Evolutionary conservation across 2,797 vertebrate species (phyloP), one percentile per base, ranked within the genome.

Genomic region (Myotis planiceps): DNA sequence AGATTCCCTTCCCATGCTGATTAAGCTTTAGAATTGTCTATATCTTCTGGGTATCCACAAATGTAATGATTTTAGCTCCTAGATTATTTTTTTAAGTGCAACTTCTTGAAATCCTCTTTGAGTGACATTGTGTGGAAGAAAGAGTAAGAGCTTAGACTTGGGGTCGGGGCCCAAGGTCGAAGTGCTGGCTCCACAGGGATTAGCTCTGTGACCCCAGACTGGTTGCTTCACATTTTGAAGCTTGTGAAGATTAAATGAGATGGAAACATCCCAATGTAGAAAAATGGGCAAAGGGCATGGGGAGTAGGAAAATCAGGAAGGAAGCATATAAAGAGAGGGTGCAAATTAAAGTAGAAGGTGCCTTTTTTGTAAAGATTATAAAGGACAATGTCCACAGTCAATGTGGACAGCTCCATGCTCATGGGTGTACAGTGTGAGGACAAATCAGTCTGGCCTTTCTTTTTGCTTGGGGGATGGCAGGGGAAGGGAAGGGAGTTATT

Each of bases 171-270:
- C 49, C 87, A 75, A 60, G 88, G 69, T 92, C 79, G 69, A 80
- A 65, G 51, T 32, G 25, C 53, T 55, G 63, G 32, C 27, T 89
- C n/a, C 18, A 66, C 60, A 1, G 0, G 45, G 55, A 75, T 90
- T 95, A 90, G 82, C 32, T 96, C 47, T 90, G 15, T 90, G 53
- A 45, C 34, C 74, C 92, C 74, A 91, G 68, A 80, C 3, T 83
- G 32, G 76, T 42, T 78, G 58, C 37, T 95, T 90, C 49, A 71
- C 13, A 15, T 58, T 78, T 93, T 94, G 80, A 23, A 95, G 65
- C 45, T 88, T 82, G 60, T 55, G 19, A 60, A 71, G 32, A 49
- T 85, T 83, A 79, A 91, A 60, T 49, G 92, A 80, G 39, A n/a
- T 47, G 81, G 79, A 58, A 92, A 32, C n/a, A 58, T 66, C 34